A percentile compares a stretch with the other conserved stretches of the same genome.
These are phyloP conservation scores for Caranx melampygus DNA, from an alignment of 2,113 vertebrate species.

Conservation along the genomic window DNA sequence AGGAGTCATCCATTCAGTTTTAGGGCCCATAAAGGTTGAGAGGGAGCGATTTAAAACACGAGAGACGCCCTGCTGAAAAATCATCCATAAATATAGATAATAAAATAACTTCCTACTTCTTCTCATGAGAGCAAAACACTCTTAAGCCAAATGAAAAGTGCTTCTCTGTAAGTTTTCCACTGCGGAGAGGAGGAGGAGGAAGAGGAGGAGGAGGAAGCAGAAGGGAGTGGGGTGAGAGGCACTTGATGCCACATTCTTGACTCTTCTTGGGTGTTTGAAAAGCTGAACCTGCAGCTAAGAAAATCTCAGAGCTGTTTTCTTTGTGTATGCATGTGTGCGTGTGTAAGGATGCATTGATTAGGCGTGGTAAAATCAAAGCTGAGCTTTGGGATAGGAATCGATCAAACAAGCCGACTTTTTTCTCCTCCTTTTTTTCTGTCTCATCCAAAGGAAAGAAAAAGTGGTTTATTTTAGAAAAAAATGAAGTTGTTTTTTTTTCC, in stretches of 20 bases:
- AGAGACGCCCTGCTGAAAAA: constrained; percentile 14
- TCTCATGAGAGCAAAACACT: constrained; percentile 58
- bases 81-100: constrained; percentile 31
- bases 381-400: constrained; percentile 58
- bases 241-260: constrained; percentile 48
- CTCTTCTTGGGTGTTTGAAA: constrained; percentile 59
- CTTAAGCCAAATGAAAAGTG: constrained; percentile 46
- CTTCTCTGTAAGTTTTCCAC: constrained; percentile 64
- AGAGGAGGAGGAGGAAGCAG: constrained; percentile 53
- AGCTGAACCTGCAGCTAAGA: constrained; percentile 64
- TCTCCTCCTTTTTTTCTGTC: neutral
- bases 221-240: constrained; percentile 51
- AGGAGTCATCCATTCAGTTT: neutral
- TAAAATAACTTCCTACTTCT: constrained; percentile 34
- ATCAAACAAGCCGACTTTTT: constrained; percentile 53
- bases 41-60: constrained; percentile 17
- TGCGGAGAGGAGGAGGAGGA: constrained; percentile 43
- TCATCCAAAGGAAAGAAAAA: constrained; percentile 25
- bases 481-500: constrained; percentile 4
- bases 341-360: constrained; percentile 68
- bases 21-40: neutral
- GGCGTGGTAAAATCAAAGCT: constrained; percentile 62
- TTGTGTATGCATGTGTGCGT: constrained; percentile 16
- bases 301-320: constrained; percentile 56
- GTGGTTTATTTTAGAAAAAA: constrained; percentile 52